Conservation (phyloP, 2,113 vertebrate species). For the Scopus umbretta region DNA sequence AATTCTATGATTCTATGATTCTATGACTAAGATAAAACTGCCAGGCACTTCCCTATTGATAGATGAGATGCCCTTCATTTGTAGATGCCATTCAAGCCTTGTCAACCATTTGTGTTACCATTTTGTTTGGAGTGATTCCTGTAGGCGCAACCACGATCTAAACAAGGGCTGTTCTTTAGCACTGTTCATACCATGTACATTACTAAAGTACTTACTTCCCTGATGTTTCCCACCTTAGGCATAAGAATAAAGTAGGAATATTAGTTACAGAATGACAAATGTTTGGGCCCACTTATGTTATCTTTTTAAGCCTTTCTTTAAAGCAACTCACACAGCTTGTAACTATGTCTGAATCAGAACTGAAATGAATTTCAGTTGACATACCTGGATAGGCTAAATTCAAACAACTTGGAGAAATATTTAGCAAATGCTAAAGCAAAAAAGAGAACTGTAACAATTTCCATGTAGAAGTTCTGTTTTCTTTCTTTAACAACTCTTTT, state of each 20-base stretch:
- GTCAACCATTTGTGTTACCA: not conserved
- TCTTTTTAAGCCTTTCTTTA: not conserved
- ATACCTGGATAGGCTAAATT: not conserved
- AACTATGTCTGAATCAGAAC: not conserved
- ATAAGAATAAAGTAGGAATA: not conserved
- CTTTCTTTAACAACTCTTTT: not conserved
- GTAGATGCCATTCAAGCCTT: not conserved
- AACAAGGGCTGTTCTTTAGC: not conserved
- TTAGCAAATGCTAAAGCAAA: not conserved
- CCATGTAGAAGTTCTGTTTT: not conserved
- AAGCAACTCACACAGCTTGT: not conserved
- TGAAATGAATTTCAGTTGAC: not conserved
- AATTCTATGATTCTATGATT: no score
- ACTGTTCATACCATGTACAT: not conserved
- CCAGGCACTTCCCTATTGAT: not conserved
- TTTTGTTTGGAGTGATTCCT: not conserved
- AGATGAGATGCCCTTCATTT: not conserved
- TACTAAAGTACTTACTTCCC: not conserved
- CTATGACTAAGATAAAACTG: not conserved
- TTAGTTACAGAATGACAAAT: not conserved
- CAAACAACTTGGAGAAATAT: not conserved
- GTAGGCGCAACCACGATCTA: not conserved
- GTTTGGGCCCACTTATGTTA: not conserved
- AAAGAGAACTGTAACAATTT: not conserved
- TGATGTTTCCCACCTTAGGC: not conserved